Percentiles rank a stretch among this genome's conserved stretches.
phyloP scores from a whole-genome alignment of 2,113 vertebrate genomes.

The Hiodon alosoides region DNA sequence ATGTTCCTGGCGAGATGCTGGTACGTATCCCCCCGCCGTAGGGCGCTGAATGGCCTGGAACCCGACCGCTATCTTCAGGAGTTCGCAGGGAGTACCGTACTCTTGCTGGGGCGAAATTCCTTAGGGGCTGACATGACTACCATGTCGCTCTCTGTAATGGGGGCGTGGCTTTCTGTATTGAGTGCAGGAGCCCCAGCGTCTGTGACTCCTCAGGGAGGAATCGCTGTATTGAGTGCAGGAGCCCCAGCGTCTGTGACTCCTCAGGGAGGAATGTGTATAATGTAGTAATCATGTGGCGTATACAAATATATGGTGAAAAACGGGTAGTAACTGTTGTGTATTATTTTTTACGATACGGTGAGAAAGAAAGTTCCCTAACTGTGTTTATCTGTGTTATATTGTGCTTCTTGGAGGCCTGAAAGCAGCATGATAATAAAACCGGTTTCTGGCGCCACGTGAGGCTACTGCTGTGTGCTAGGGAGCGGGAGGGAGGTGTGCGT shows the following conservation, averaged over 20 bases:
- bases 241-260: slow-evolving; percentile 1
- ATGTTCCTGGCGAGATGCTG: slow-evolving; percentile 93
- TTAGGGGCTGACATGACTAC: neutral
- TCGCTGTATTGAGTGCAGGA: slow-evolving; percentile 25
- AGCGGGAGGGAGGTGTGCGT: slow-evolving; percentile 12
- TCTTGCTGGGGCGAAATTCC: neutral
- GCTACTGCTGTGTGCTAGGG: neutral
- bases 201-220: neutral
- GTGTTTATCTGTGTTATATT: too few relatives aligned
- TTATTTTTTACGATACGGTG: too few relatives aligned
- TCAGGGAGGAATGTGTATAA: neutral
- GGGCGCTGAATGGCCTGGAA: neutral
- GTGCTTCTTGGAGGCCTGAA: neutral
- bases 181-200: slow-evolving; percentile 24
- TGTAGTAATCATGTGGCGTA: neutral
- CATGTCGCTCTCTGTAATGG: neutral
- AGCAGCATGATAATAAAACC: neutral
- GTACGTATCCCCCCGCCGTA: slow-evolving; percentile 56
- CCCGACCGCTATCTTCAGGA: neutral
- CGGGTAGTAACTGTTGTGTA: neutral
- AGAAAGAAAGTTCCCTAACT: too few relatives aligned
- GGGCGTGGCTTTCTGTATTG: slow-evolving; percentile 17
- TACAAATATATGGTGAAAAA: neutral
- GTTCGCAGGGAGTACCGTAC: neutral
- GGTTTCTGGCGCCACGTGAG: neutral